phyloP scores from a whole-genome alignment of 1,140 invertebrate genomes.

The Diuraphis noxia region DNA sequence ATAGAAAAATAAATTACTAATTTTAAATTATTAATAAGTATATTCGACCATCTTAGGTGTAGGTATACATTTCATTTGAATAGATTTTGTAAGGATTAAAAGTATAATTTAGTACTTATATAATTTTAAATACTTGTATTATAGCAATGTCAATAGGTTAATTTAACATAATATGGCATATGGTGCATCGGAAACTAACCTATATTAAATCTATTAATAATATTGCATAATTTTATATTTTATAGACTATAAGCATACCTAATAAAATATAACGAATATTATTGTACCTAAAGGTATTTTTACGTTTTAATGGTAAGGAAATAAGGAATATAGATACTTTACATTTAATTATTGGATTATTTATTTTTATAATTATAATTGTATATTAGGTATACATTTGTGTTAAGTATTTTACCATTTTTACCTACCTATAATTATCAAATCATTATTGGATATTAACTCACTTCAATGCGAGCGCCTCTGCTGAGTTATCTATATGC shows the following conservation, averaged over 20 bases:
- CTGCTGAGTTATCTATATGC: too few relatives aligned
- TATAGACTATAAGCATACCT: not conserved
- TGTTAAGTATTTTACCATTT: not conserved
- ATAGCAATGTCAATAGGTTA: too few relatives aligned
- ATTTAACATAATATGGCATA: too few relatives aligned
- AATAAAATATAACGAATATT: not conserved
- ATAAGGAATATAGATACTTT: not conserved
- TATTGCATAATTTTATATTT: too few relatives aligned
- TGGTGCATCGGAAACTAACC: too few relatives aligned
- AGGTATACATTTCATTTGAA: too few relatives aligned
- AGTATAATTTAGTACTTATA: too few relatives aligned
- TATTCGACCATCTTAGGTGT: not conserved
- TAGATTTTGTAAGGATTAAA: too few relatives aligned
- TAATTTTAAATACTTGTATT: too few relatives aligned
- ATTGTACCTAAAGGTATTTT: not conserved
- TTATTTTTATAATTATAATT: not conserved
- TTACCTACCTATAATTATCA: not conserved
- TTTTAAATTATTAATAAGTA: not conserved
- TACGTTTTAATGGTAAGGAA: not conserved
- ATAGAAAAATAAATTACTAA: not conserved
- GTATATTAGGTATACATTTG: not conserved
- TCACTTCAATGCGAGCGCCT: not conserved
- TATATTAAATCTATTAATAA: too few relatives aligned
- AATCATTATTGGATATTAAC: not conserved
- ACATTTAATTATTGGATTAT: not conserved